Conservation (phyloP, 2,113 vertebrate genomes). For the Calonectris borealis region DNA sequence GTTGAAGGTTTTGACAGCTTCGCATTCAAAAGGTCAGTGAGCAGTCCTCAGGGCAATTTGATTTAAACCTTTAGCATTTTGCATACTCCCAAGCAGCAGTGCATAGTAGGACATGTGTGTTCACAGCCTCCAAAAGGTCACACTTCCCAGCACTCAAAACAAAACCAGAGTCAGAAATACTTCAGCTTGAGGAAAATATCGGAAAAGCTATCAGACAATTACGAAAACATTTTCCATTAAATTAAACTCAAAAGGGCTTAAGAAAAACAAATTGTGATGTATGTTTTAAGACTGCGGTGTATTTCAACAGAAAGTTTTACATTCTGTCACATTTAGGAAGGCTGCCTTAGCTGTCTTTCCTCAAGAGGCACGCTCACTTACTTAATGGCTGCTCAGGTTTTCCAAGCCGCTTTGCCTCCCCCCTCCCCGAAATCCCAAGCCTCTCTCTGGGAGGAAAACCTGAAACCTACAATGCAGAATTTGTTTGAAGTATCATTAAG, state of each 20-base stretch:
- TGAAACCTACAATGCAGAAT: slow-evolving; percentile 51
- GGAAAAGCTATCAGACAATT: neutral
- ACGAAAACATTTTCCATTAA: neutral
- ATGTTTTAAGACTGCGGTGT: neutral
- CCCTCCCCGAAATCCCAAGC: neutral
- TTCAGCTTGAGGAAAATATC: neutral
- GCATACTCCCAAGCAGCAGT: neutral
- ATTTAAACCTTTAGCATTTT: slow-evolving; percentile 43
- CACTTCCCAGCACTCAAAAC: neutral
- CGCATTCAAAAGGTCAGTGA: slow-evolving; percentile 58
- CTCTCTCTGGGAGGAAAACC: slow-evolving; percentile 49
- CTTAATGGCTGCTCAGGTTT: neutral
- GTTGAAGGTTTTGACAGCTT: slow-evolving; percentile 60
- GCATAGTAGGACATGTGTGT: neutral
- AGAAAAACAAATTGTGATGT: neutral
- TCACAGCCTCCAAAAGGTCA: slow-evolving; percentile 2
- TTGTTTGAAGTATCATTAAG: slow-evolving; percentile 61
- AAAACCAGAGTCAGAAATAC: neutral
- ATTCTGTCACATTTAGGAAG: neutral
- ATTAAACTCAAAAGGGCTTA: slow-evolving; percentile 1
- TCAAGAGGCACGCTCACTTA: slow-evolving; percentile 23
- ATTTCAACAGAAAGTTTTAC: neutral
- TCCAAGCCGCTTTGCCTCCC: neutral
- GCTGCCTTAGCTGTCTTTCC: slow-evolving; percentile 28
- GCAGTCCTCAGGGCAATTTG: slow-evolving; percentile 46